phyloP scores from a whole-genome alignment of 35 echinoderm and acorn worm genomes.

The Ptychodera flava region DNA sequence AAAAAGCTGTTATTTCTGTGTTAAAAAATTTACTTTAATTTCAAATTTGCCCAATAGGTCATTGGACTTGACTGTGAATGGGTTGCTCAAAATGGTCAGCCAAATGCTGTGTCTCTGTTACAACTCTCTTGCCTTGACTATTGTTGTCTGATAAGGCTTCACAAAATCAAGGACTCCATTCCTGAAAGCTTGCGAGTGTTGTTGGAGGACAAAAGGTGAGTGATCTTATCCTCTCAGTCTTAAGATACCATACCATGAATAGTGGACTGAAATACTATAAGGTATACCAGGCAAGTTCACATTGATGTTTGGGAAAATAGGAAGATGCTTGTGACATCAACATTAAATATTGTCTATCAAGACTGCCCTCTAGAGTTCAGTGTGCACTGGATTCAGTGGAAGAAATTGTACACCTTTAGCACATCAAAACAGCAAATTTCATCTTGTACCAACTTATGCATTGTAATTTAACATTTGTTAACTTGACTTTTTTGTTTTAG shows the following conservation, averaged over 20 bases:
- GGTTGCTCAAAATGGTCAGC: slow-evolving; percentile 28
- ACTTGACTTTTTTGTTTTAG: slow-evolving; percentile 35
- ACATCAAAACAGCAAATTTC: too few species aligned
- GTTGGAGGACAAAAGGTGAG: slow-evolving; percentile 54
- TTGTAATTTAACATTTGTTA: too few species aligned
- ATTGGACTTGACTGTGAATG: slow-evolving; percentile 96
- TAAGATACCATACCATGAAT: neutral
- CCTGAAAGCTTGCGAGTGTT: slow-evolving; percentile 16
- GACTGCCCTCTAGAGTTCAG: neutral
- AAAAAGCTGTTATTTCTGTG: too few species aligned
- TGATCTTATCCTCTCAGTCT: too few species aligned
- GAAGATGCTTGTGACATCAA: too few species aligned
- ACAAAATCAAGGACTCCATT: slow-evolving; percentile 19
- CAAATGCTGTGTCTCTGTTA: slow-evolving; percentile 55
- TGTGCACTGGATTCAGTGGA: too few species aligned
- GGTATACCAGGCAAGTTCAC: neutral
- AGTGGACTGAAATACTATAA: neutral
- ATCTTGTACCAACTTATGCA: too few species aligned
- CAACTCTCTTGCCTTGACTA: slow-evolving; percentile 47
- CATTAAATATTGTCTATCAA: neutral
- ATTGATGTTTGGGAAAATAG: neutral
- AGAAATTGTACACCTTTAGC: too few species aligned
- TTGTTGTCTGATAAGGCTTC: slow-evolving; percentile 46
- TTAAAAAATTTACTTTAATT: too few species aligned
- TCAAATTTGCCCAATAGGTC: too few species aligned